These are phyloP conservation scores for Phaedon cochleariae DNA, from an alignment of 2,888 invertebrate genomes.

Conservation along the genomic window DNA sequence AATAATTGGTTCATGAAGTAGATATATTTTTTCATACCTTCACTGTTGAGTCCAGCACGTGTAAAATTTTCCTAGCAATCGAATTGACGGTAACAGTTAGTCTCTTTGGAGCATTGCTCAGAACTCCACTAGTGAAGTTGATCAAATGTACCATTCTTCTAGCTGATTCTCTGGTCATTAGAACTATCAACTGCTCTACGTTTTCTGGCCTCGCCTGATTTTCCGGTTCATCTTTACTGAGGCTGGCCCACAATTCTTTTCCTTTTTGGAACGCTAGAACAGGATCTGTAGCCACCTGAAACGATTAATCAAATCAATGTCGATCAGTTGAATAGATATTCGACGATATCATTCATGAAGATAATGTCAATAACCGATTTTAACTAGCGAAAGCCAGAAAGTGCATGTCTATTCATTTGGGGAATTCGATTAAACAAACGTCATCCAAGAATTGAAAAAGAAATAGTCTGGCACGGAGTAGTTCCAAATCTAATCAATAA, in stretches of 20 bases:
- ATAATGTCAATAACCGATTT: too few species aligned
- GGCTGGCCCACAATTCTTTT: conserved; percentile 73
- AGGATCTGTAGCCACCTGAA: conserved; percentile 80
- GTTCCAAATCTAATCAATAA: too few species aligned
- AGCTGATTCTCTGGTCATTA: conserved; percentile 80
- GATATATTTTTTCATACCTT: conserved; percentile 66
- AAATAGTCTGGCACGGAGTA: too few species aligned
- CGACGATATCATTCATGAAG: too few species aligned
- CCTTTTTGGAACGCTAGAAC: conserved; percentile 77
- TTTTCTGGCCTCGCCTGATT: conserved; percentile 84
- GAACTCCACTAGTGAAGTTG: conserved; percentile 72
- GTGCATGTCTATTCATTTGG: too few species aligned
- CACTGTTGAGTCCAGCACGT: conserved; percentile 70
- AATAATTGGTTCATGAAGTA: too few species aligned
- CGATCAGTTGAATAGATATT: neutral
- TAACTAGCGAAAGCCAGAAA: too few species aligned
- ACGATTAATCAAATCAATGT: neutral
- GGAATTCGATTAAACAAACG: too few species aligned
- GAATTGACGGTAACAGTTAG: conserved; percentile 47
- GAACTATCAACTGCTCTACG: conserved; percentile 78
- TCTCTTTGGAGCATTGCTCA: conserved; percentile 67
- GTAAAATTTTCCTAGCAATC: conserved; percentile 66
- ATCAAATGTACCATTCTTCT: conserved; percentile 80
- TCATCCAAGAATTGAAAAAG: too few species aligned
- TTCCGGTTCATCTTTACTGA: conserved; percentile 83